Percentiles rank a stretch among this genome's conserved stretches.
Evolutionary conservation across 2,797 vertebrate genomes (phyloP).

Genomic region (Platyrinchus mystaceus): DNA sequence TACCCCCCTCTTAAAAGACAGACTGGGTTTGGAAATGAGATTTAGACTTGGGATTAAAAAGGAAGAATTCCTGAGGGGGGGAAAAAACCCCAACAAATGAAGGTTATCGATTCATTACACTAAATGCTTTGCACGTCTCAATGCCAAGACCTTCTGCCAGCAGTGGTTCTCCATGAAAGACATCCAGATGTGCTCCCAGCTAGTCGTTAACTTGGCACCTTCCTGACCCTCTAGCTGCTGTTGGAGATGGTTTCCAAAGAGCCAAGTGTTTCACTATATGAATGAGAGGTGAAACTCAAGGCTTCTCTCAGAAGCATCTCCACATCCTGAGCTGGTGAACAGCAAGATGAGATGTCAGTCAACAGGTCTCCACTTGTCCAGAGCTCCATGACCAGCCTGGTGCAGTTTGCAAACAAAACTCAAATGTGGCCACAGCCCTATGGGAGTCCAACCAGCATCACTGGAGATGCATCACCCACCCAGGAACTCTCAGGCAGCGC

Average conservation of each 20-base stretch:
- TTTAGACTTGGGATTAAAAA: background rate
- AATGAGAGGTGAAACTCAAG: background rate
- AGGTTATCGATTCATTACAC: background rate
- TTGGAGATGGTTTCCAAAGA: background rate
- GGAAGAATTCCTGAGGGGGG: background rate
- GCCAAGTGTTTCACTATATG: background rate
- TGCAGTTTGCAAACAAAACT: background rate
- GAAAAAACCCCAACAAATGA: no score
- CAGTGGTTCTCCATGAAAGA: background rate
- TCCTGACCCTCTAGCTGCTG: background rate
- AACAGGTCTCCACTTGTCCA: rapidly evolving
- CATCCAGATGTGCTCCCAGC: background rate
- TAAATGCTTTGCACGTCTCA: background rate
- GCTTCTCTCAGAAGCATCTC: background rate
- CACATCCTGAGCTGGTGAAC: background rate
- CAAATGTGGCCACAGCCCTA: background rate
- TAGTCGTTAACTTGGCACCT: background rate
- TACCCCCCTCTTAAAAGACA: background rate
- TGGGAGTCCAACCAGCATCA: background rate
- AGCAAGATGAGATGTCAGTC: background rate
- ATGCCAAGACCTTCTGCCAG: background rate
- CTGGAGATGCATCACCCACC: background rate
- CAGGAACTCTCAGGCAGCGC: background rate
- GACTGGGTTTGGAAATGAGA: background rate
- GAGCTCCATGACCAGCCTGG: no score